Conservation (phyloP, 2,113 vertebrate species). For the Trematocara macrostoma region DNA sequence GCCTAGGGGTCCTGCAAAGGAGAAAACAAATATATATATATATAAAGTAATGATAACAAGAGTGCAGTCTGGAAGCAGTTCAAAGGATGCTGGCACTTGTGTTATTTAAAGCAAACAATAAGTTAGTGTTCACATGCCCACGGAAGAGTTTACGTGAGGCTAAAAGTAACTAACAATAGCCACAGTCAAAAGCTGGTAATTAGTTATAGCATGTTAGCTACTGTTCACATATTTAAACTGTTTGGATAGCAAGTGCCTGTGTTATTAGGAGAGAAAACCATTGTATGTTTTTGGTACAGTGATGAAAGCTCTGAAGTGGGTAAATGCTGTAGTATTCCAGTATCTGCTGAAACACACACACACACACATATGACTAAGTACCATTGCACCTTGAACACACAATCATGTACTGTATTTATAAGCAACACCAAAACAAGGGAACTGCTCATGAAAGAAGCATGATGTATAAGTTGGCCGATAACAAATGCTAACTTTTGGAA, state of each 20-base stretch:
- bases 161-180: conserved; percentile 1
- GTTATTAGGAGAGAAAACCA: not conserved
- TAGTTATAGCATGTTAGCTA: conserved; percentile 2
- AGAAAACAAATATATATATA: not conserved
- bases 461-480: conserved; percentile 38
- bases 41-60: conserved; percentile 5
- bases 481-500: conserved; percentile 30
- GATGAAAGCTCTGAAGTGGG: not conserved
- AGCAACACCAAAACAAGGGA: conserved; percentile 4
- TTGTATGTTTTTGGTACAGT: not conserved
- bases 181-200: not conserved
- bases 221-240: conserved; percentile 20
- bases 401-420: not conserved
- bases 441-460: conserved; percentile 25
- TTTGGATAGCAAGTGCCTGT: not conserved
- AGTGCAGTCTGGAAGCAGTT: conserved; percentile 16
- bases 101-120: conserved; percentile 31
- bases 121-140: conserved; percentile 28
- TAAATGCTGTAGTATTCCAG: not conserved
- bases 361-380: not conserved
- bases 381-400: not conserved
- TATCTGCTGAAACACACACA: not conserved
- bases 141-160: conserved; percentile 31
- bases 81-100: conserved; percentile 16
- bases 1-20: conserved; percentile 18